Conservation (phyloP, 92 coral and sea anemone genomes). For the Phymanthus crucifer region DNA sequence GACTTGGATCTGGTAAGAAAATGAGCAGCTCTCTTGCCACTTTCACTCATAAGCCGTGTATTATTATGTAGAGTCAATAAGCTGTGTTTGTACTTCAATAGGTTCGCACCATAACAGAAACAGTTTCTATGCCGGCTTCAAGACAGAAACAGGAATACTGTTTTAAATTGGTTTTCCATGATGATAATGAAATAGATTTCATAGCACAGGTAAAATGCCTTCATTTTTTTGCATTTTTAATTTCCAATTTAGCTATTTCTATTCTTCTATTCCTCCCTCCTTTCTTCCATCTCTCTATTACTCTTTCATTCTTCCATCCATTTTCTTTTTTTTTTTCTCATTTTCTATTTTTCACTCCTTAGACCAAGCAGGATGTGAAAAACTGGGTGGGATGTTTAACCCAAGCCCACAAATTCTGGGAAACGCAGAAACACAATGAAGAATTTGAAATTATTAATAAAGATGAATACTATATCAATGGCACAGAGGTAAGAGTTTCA, state of each 20-base stretch:
- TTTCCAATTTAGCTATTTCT: neutral
- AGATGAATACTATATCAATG: neutral
- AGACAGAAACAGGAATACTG: constrained; percentile 19
- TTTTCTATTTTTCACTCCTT: constrained; percentile 19
- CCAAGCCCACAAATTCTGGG: constrained; percentile 47
- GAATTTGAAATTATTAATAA: neutral
- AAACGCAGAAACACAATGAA: neutral
- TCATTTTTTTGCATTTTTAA: neutral
- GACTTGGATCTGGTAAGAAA: constrained; percentile 23
- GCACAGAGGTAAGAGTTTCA: neutral
- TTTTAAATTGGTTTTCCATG: constrained; percentile 6
- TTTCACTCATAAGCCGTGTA: no score
- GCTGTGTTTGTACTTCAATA: neutral
- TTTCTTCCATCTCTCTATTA: neutral
- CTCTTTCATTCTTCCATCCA: neutral
- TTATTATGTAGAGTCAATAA: no score
- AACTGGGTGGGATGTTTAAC: constrained; percentile 61
- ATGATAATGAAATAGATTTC: constrained; percentile 17
- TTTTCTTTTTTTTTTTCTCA: no score
- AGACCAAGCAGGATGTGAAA: constrained; percentile 39
- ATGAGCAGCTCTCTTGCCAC: no score
- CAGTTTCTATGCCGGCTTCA: constrained; percentile 5
- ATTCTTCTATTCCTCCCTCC: neutral
- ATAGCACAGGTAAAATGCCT: constrained; percentile 10
- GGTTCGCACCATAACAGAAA: constrained; percentile 34